phyloP scores from a whole-genome alignment of 2,797 vertebrate species.

The Tragelaphus oryx region DNA sequence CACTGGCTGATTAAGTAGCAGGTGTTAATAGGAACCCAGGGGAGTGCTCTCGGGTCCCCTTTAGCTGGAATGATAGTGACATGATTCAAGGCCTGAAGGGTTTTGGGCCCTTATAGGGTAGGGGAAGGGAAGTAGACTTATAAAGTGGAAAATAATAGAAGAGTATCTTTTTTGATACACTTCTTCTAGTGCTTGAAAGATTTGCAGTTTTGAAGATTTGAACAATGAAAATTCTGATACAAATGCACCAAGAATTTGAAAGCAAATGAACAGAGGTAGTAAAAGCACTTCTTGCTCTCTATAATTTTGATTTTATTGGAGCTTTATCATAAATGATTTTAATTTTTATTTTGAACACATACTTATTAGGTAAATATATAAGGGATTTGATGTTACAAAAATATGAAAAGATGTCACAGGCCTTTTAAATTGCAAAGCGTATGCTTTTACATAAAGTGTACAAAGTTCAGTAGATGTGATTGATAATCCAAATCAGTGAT shows the following conservation, averaged over 20 bases:
- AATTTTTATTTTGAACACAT: not conserved
- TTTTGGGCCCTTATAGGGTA: constrained; percentile 22
- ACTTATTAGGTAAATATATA: not conserved
- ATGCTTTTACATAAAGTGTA: not conserved
- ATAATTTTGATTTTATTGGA: not conserved
- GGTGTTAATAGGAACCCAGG: constrained; percentile 73
- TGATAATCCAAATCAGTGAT: not conserved
- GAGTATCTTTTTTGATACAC: constrained; percentile 22
- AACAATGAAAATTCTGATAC: constrained; percentile 12
- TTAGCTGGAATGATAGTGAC: constrained; percentile 62
- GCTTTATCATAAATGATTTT: constrained; percentile 1
- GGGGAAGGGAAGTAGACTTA: constrained; percentile 6
- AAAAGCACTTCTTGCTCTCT: not conserved
- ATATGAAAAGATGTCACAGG: not conserved
- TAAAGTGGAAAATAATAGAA: constrained; percentile 51
- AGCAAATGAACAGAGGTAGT: not conserved
- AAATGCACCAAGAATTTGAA: not conserved
- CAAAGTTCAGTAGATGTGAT: not conserved
- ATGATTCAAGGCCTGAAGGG: constrained; percentile 71
- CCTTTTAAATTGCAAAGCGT: not conserved
- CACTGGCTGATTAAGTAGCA: constrained; percentile 43
- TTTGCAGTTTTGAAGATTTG: not conserved
- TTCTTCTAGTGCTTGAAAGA: constrained; percentile 28
- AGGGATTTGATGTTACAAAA: not conserved
- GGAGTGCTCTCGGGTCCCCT: not conserved